phyloP scores from a whole-genome alignment of 2,888 invertebrate species.

The Meiosimyza platycephala region DNA sequence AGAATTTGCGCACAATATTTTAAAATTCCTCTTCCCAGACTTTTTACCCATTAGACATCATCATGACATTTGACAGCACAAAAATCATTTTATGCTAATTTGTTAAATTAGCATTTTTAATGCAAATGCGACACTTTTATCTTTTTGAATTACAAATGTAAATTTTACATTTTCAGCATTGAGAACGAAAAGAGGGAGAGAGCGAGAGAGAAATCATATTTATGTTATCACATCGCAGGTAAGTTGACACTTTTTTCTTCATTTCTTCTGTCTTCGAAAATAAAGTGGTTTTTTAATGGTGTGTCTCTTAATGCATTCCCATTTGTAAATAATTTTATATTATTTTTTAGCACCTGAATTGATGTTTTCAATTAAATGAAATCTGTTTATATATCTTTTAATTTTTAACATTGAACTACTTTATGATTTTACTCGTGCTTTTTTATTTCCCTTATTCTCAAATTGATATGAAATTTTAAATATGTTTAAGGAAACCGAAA shows the following conservation, averaged over 20 bases:
- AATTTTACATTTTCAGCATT: slow-evolving; percentile 9
- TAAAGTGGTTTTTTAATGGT: slow-evolving; percentile 4
- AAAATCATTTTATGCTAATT: slow-evolving; percentile 32
- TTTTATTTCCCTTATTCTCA: too few relatives aligned
- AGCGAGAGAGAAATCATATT: neutral
- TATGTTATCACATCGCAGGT: slow-evolving; percentile 3
- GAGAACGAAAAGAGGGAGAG: too few relatives aligned
- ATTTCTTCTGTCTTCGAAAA: neutral
- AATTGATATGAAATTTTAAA: too few relatives aligned
- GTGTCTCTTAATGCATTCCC: slow-evolving; percentile 1
- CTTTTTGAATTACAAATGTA: slow-evolving; percentile 24
- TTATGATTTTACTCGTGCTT: too few relatives aligned
- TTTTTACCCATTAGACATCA: neutral
- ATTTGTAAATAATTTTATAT: neutral
- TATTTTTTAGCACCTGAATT: too few relatives aligned
- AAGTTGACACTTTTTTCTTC: neutral
- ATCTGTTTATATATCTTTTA: too few relatives aligned
- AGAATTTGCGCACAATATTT: neutral
- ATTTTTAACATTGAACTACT: too few relatives aligned
- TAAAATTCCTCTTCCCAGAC: neutral
- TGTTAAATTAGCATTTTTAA: slow-evolving; percentile 25
- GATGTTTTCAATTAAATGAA: too few relatives aligned
- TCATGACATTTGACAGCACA: neutral
- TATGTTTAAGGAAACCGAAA: too few relatives aligned
- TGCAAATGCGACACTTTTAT: slow-evolving; percentile 29